Base-by-base conservation (phyloP, 1,140 invertebrate genomes). In the Nymphalis io region DNA sequence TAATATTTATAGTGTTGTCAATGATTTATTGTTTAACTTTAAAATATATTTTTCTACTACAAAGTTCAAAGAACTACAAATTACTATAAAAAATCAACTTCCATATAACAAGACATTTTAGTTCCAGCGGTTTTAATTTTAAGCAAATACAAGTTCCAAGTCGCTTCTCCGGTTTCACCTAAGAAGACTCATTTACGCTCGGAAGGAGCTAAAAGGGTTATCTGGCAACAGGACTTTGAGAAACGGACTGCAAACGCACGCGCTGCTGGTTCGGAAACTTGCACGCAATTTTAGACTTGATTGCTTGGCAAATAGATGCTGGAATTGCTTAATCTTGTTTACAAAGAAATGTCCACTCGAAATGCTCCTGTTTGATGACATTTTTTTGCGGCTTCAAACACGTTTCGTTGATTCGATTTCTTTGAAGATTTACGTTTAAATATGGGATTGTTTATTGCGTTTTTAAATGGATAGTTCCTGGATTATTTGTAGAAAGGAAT, bases 211-310 rank as follows among this genome's bases (percentile, higher is more conserved):
- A 33, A 60, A 60, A 60, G 59, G 59, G 59, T 60, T 40, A 20
- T 18, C 48, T 53, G 13, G 18, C 51, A 33, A 23, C 38, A 60
- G 59, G 59, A 60, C 59, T 60, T 60, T 60, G 59, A 60, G 59
- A 44, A 60, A 39, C 59, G 39, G 40, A 40, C 27, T 44, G 59
- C 59, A 23, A 42, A 44, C 39, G 12, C 44, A 6, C 57, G 57
- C 27, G 21, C 57, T 57, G 53, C 20, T 57, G 57, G 33, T 42
- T 27, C n/a, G 58, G 53, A 57, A 57, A 57, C 58, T n/a, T 15
- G 58, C 58, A 40, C 18, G 39, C 59, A 60, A 60, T 60, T 60
- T 44, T 44, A 16, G n/a, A 60, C 59, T 16, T 40, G 42, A 44
- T 60, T 42, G 42, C 59, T 44, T 15, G 18, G 59, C 51, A 60